A percentile compares a stretch with the other conserved stretches of the same genome.
phyloP scores from a whole-genome alignment of 2,888 invertebrate genomes.

The Metacarcinus magister region DNA sequence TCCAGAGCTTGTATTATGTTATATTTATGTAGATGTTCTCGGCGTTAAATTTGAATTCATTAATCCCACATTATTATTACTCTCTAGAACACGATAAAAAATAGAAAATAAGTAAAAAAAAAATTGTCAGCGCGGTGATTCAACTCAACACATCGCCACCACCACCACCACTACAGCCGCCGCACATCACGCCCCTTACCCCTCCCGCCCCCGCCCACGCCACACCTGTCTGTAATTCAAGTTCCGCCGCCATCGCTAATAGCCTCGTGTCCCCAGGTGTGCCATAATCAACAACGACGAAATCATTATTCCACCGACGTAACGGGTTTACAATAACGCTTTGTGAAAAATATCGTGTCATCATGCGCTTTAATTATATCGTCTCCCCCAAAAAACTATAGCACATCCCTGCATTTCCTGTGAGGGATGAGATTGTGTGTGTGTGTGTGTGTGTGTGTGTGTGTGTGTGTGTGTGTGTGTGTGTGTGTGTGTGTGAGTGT shows the following conservation, averaged over 20 bases:
- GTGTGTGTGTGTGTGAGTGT: not conserved
- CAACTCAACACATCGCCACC: too few relatives aligned
- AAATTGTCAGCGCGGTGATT: too few relatives aligned
- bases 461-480: not conserved
- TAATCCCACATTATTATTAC: not conserved
- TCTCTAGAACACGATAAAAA: not conserved
- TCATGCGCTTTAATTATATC: not conserved
- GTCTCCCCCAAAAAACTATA: not conserved
- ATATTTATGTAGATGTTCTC: too few relatives aligned
- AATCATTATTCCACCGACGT: not conserved
- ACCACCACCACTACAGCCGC: too few relatives aligned
- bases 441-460: not conserved
- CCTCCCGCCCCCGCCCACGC: not conserved
- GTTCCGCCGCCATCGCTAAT: not conserved
- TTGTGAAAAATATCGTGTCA: conserved; percentile 1
- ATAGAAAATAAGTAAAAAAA: not conserved
- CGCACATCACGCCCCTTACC: not conserved
- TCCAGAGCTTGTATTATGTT: not conserved
- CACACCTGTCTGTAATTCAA: not conserved
- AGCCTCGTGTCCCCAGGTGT: not conserved
- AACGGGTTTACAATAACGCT: conserved; percentile 30
- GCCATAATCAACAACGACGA: not conserved
- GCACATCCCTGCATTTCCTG: not conserved
- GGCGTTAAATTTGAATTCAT: too few relatives aligned
- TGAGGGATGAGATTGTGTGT: not conserved